phyloP scores from a whole-genome alignment of 2,113 vertebrate genomes.

The Chrysochloris asiatica region DNA sequence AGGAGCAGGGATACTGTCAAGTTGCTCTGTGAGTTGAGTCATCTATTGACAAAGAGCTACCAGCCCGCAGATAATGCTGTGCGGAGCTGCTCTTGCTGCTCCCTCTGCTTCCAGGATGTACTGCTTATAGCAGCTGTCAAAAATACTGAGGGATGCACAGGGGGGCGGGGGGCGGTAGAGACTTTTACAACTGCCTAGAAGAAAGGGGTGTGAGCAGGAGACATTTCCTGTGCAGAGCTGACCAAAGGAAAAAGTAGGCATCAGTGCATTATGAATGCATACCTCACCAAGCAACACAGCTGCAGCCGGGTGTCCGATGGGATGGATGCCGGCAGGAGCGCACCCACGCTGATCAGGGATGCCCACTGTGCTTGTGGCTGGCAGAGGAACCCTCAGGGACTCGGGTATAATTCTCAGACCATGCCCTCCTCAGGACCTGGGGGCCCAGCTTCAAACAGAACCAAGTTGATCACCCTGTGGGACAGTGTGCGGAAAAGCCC shows the following conservation, averaged over 20 bases:
- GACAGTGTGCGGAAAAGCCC: slow-evolving; percentile 88
- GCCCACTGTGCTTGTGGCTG: slow-evolving; percentile 85
- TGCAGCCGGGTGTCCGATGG: slow-evolving; percentile 84
- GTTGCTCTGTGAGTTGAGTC: slow-evolving; percentile 89
- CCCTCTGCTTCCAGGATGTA: slow-evolving; percentile 79
- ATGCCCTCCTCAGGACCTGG: slow-evolving; percentile 75
- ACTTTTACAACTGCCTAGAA: slow-evolving; percentile 72
- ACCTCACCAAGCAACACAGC: slow-evolving; percentile 88
- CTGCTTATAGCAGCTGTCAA: slow-evolving; percentile 83
- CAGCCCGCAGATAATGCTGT: slow-evolving; percentile 84
- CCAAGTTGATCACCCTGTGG: slow-evolving; percentile 82
- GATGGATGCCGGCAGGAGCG: slow-evolving; percentile 66
- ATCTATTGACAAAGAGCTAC: slow-evolving; percentile 90
- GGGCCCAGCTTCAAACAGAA: slow-evolving; percentile 78
- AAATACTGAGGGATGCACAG: slow-evolving; percentile 74
- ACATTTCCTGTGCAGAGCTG: slow-evolving; percentile 60
- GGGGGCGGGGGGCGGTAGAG: slow-evolving; percentile 29
- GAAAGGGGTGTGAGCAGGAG: slow-evolving; percentile 72
- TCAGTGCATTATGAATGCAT: slow-evolving; percentile 85
- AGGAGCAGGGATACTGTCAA: slow-evolving; percentile 91
- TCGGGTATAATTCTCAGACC: slow-evolving; percentile 66
- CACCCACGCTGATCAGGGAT: slow-evolving; percentile 79
- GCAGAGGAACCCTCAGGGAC: slow-evolving; percentile 82
- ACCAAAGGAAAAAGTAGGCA: slow-evolving; percentile 67
- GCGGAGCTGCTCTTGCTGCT: slow-evolving; percentile 73